Base-by-base conservation (phyloP, 2,888 invertebrate genomes). In the Eustalomyia histrio region DNA sequence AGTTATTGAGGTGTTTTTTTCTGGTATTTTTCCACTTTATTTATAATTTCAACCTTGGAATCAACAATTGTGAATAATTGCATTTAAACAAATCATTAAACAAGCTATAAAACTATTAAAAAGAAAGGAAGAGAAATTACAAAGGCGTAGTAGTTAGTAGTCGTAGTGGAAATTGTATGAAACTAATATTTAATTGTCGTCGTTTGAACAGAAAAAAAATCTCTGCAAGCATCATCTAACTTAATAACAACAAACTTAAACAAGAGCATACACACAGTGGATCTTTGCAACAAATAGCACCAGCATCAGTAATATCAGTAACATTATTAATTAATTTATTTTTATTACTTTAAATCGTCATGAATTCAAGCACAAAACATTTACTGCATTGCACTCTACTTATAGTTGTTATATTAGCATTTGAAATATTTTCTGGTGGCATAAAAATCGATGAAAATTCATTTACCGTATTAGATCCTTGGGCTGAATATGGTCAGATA, bases 371-470 rank as follows among this genome's bases (percentile, higher is more conserved):
- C 83, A 86, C 94, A 80, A 96, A 96, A 90, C 97, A 97, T 91
- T 91, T 94, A 86, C 91, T 96, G 85, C 97, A 97, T 90, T 96
- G 96, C 90, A 92, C 92, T 85, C 92, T 96, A 84, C 93, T 96
- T 86, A 91, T 94, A 84, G 92, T 92, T 85, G 94, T 96, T 87
- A 95, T 97, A 89, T 92, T 94, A 86, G 89, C 93, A 83, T 96
- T 96, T 88, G 95, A 97, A 91, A 91, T 94, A 84, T 92, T 92
- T 87, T 93, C 93, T 85, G 94, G 94, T 86, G 93, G 93, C 84
- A 92, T 93, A 85, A 92, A 91, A 86, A 91, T 93, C 87, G 91
- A 92, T 89, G 92, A 92, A 80, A 92, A 93, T 81, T 90, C 91
- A 24, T 91, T 90, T 80, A 89, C 90, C 47, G 91, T 93, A 83